Conservation (phyloP, 2,888 invertebrate species). For the Mimachlamys varia region DNA sequence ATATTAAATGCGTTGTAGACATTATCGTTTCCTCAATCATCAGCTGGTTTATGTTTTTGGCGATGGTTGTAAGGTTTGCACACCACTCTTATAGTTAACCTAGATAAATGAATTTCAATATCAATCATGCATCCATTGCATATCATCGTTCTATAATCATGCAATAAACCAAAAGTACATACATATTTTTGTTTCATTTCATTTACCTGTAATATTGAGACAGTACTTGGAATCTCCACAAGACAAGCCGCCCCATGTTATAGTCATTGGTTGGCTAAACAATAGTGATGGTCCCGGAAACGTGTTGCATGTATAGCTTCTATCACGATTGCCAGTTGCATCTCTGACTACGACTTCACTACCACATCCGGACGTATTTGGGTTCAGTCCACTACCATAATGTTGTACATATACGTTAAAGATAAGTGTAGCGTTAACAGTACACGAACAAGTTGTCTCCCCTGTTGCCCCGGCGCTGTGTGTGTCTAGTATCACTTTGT, state of each 20-base stretch:
- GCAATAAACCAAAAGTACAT: no score
- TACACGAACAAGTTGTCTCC: conserved; percentile 17
- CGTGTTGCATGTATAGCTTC: not conserved
- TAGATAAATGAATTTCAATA: no score
- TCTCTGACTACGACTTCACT: not conserved
- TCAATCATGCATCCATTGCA: no score
- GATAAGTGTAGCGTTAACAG: not conserved
- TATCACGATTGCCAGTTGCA: no score
- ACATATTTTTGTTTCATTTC: no score
- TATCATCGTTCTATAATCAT: no score
- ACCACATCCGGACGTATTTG: not conserved
- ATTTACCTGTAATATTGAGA: not conserved
- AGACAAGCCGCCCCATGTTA: not conserved
- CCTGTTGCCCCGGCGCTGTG: not conserved
- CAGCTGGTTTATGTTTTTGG: no score
- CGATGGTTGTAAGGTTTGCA: no score
- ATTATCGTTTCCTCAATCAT: no score
- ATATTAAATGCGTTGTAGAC: no score
- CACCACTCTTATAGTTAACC: no score
- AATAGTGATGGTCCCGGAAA: not conserved
- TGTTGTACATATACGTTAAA: not conserved
- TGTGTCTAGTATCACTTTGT: conserved; percentile 16
- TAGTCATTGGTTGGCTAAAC: not conserved
- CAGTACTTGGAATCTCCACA: not conserved
- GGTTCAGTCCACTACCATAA: not conserved